Conservation (phyloP, 2,113 vertebrate genomes). For the Candoia aspera region DNA sequence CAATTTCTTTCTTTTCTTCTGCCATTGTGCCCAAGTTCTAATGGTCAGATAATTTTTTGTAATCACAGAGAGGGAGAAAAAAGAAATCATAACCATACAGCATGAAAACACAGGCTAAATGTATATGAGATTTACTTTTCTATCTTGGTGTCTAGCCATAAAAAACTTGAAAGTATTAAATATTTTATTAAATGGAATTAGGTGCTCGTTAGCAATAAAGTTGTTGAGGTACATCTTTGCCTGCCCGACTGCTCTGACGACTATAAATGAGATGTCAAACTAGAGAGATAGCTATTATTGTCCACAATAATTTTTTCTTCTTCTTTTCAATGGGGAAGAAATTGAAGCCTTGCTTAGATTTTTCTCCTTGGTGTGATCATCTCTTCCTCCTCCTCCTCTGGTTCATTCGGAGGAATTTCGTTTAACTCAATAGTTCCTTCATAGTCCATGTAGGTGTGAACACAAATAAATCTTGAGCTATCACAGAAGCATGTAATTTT, state of each 20-base stretch:
- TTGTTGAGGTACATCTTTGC: not conserved
- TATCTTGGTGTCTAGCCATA: not conserved
- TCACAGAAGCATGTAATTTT: too few relatives aligned
- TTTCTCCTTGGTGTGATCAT: not conserved
- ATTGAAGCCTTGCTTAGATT: not conserved
- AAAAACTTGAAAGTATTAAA: not conserved
- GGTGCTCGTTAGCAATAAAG: not conserved
- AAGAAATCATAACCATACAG: not conserved
- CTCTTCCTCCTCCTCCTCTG: too few relatives aligned
- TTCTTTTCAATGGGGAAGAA: not conserved
- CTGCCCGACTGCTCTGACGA: not conserved
- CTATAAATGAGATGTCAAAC: not conserved
- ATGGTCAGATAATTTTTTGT: not conserved
- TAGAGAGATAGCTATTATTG: not conserved
- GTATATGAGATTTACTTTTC: not conserved
- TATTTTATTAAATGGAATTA: not conserved
- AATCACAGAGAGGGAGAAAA: not conserved
- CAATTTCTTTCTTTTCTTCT: too few relatives aligned
- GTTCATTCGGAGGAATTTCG: too few relatives aligned
- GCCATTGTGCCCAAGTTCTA: not conserved
- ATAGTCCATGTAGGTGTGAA: too few relatives aligned
- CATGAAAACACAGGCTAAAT: not conserved
- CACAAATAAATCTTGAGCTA: too few relatives aligned
- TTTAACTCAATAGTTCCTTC: too few relatives aligned
- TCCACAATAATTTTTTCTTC: too few relatives aligned